Conservation (phyloP, 2,888 invertebrate species). For the Lomographa bimaculata region DNA sequence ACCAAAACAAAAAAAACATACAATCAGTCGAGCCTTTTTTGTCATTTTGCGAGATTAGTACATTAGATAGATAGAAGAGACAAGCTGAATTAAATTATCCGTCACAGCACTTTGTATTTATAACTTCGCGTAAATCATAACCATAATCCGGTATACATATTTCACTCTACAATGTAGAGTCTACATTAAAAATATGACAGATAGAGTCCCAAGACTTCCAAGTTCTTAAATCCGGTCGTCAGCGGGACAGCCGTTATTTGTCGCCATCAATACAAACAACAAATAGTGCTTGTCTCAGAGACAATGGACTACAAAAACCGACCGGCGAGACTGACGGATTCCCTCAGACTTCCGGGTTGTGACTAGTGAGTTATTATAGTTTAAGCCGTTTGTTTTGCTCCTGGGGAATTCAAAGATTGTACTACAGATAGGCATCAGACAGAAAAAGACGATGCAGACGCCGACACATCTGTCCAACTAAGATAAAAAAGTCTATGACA, state of each 20-base stretch:
- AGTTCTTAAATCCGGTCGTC: conserved; percentile 33
- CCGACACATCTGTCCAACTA: conserved; percentile 9
- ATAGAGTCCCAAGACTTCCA: conserved; percentile 21
- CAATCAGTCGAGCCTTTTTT: no score
- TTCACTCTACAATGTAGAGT: conserved; percentile 2
- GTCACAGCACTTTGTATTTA: no score
- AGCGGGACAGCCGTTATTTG: conserved; percentile 50
- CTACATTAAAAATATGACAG: conserved; percentile 10
- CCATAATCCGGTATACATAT: conserved; percentile 6
- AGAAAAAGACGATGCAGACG: conserved; percentile 13
- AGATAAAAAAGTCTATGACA: conserved; percentile 5
- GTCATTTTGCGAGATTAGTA: no score
- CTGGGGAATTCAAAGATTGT: conserved; percentile 27
- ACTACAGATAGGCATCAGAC: conserved; percentile 19
- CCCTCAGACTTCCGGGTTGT: conserved; percentile 43
- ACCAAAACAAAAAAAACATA: no score
- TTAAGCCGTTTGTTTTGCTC: conserved; percentile 29
- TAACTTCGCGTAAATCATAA: no score
- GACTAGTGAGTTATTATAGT: conserved; percentile 21
- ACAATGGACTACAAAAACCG: conserved; percentile 50
- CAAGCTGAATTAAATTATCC: no score
- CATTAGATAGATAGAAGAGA: no score
- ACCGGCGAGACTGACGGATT: conserved; percentile 39
- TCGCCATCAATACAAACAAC: conserved; percentile 55
- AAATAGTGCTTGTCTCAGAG: conserved; percentile 41